These are phyloP conservation scores for Paraescarpia echinospica DNA, from an alignment of 1,140 invertebrate genomes.

Conservation along the genomic window DNA sequence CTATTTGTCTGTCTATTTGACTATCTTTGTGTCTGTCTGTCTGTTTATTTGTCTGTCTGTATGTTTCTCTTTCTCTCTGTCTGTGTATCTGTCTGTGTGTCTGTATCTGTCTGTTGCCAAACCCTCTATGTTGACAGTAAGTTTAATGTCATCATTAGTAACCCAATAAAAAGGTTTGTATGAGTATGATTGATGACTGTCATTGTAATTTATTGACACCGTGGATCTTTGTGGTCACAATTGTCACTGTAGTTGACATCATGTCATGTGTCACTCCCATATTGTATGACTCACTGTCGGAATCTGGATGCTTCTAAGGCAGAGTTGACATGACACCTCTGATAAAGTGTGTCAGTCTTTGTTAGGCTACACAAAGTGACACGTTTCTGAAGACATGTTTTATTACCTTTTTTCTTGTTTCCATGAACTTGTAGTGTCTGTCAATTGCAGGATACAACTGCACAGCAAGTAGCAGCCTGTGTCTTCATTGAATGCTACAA, in stretches of 20 bases:
- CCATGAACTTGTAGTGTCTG: background rate
- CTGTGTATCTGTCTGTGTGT: background rate
- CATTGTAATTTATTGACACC: background rate
- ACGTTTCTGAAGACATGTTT: background rate
- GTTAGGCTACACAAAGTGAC: background rate
- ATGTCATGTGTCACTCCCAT: background rate
- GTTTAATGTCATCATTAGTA: background rate
- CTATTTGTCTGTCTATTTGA: background rate
- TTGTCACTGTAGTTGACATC: background rate
- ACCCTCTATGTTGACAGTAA: background rate
- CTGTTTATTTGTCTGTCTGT: background rate
- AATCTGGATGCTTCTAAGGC: background rate
- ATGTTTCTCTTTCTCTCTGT: background rate
- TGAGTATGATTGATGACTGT: background rate
- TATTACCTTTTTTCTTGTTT: background rate
- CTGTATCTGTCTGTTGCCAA: background rate
- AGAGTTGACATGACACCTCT: background rate
- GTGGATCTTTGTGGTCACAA: background rate
- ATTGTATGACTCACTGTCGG: background rate
- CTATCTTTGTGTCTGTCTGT: background rate
- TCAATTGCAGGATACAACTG: background rate
- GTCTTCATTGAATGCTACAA: background rate
- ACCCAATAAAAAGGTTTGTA: background rate
- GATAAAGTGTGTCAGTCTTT: background rate
- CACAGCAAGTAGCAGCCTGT: background rate